Conservation (phyloP, 2,888 invertebrate genomes). For the Diaperis boleti region DNA sequence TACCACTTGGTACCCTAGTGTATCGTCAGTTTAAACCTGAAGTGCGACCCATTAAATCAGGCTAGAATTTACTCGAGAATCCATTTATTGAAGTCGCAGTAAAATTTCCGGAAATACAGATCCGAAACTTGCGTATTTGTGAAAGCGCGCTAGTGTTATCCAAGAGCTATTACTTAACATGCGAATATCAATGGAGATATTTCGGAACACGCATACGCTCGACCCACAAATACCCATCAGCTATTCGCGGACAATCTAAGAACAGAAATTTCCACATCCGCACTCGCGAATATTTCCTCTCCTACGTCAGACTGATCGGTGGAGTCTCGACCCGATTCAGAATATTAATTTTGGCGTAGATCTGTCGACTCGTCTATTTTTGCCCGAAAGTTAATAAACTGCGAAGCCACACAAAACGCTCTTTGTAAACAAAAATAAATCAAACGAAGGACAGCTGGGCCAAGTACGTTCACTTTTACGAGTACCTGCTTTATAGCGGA, state of each 20-base stretch:
- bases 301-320: no score
- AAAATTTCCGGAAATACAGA: no score
- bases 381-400: not conserved
- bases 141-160: no score
- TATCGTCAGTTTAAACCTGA: no score
- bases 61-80: not conserved
- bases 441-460: not conserved
- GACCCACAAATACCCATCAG: not conserved
- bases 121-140: no score
- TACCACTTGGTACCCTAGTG: no score
- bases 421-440: constrained; percentile 1
- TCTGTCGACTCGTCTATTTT: not conserved
- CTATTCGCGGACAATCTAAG: no score
- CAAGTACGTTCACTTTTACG: constrained; percentile 1
- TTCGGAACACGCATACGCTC: not conserved
- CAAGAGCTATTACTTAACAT: not conserved
- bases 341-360: not conserved
- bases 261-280: no score
- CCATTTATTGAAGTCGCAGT: not conserved
- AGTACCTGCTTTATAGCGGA: constrained; percentile 3
- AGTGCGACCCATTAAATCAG: not conserved
- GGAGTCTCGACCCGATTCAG: no score
- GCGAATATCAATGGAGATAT: not conserved
- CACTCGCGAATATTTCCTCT: no score
- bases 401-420: not conserved